Evolutionary conservation across 2,797 vertebrate species (phyloP).

Genomic region (Phylloscopus collybita): DNA sequence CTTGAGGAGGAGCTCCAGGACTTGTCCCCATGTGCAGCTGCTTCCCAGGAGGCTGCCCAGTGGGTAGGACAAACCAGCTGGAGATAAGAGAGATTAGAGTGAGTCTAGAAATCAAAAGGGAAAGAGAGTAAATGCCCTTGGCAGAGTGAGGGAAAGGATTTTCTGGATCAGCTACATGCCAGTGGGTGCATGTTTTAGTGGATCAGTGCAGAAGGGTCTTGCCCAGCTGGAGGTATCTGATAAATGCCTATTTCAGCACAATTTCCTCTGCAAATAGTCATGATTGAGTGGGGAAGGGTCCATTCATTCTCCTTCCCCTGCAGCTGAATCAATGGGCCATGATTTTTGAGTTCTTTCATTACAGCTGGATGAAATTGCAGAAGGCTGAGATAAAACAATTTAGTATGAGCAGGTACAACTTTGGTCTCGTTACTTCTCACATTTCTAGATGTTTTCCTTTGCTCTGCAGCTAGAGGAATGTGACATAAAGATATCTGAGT

Average conservation of each 20-base stretch:
- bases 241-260: constrained; percentile 1
- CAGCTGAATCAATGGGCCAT: constrained; percentile 15
- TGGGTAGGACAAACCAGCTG: not conserved
- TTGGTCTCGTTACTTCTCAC: not conserved
- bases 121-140: not conserved
- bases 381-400: not conserved
- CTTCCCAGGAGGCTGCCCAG: not conserved
- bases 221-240: not conserved
- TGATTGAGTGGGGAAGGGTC: not conserved
- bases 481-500: not conserved
- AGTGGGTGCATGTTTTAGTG: not conserved
- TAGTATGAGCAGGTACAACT: not conserved
- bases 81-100: not conserved
- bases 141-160: not conserved
- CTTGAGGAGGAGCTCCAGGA: accelerated
- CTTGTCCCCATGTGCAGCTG: not conserved
- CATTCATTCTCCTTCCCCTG: constrained; percentile 10
- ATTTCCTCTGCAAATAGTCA: constrained; percentile 29
- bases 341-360: constrained; percentile 29
- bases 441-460: not conserved
- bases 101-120: not conserved
- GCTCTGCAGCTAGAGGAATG: not conserved
- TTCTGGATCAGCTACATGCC: not conserved
- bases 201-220: not conserved
- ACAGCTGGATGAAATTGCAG: constrained; percentile 7